Evolutionary conservation across 2,113 vertebrate genomes (phyloP), one percentile per base, ranked within the genome.

Genomic region (Brachirus orientalis): DNA sequence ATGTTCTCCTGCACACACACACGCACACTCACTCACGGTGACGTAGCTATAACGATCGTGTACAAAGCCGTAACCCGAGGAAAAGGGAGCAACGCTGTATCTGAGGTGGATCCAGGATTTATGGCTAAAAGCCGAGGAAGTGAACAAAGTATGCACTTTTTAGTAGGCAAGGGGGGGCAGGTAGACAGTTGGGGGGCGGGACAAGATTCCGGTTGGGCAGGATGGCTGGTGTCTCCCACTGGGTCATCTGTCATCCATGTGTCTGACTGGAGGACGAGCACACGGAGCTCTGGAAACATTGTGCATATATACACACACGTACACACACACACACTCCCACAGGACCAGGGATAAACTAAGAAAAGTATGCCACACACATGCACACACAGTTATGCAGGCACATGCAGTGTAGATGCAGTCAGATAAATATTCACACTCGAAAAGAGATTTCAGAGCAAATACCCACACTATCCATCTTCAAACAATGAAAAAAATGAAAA

Each of bases 201-300:
- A 13, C 17, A 53, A 69, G 72, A 87, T 86, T 89, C 86, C 82
- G 78, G 88, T 88, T 77, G 73, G 79, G 87, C 89, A 90, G 87
- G 88, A 90, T 87, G 86, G 83, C 76, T 89, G 78, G 77, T 85
- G 80, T 90, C 85, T 90, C 90, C 87, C 86, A 88, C 79, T 84
- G 88, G 90, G 86, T 89, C 84, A 87, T 92, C 90, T 91, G 88
- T 92, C 88, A 90, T 88, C 86, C 86, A 90, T 90, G 85, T 90
- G 86, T 90, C 87, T 87, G 80, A 86, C 59, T 84, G 73, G 67
- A 87, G 84, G 71, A 88, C 66, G 66, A 82, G 77, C 74, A 84
- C 78, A 86, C 77, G 80, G 72, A 69, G 72, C 72, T 70, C 73
- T 81, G 84, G 73, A 87, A 85, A 84, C 52, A 69, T 63, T 14